These are phyloP conservation scores for Beris morrisii DNA, from an alignment of 2,888 invertebrate species.

Conservation along the genomic window DNA sequence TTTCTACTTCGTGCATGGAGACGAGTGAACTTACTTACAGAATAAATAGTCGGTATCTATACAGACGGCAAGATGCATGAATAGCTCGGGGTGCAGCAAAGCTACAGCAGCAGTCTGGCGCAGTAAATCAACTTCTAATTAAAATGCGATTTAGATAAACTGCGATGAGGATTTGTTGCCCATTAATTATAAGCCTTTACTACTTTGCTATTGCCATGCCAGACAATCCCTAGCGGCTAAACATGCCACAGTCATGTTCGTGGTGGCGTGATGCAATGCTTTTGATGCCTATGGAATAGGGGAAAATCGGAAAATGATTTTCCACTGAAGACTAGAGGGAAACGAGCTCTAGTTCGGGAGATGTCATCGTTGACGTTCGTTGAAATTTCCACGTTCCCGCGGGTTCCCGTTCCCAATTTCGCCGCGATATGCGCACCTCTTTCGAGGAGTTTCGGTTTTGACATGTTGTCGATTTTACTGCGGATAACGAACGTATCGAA, in stretches of 20 bases:
- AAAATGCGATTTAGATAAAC: conserved; percentile 39
- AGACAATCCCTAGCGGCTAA: conserved; percentile 16
- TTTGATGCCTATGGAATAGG: no score
- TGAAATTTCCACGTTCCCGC: no score
- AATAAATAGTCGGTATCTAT: neutral
- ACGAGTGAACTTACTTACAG: neutral
- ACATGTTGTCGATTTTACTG: conserved; percentile 21
- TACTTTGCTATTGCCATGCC: conserved; percentile 3
- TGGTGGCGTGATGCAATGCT: conserved; percentile 12
- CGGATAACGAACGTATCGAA: conserved; percentile 21
- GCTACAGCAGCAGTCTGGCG: conserved; percentile 3
- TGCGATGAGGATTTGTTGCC: conserved; percentile 35
- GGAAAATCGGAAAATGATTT: no score
- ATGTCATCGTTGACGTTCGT: no score
- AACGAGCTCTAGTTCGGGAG: no score
- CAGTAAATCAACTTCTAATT: conserved; percentile 39
- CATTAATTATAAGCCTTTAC: conserved; percentile 34
- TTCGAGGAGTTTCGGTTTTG: conserved; percentile 8
- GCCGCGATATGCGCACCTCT: neutral
- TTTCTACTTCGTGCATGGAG: neutral
- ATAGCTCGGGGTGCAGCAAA: neutral
- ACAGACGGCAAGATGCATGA: conserved; percentile 10
- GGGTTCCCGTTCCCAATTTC: no score
- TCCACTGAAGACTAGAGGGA: no score
- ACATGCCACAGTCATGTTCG: conserved; percentile 18